A percentile compares a stretch with the other conserved stretches of the same genome.
Evolutionary conservation across 2,797 vertebrate species (phyloP).

Genomic region (Triplophysa bombifrons): DNA sequence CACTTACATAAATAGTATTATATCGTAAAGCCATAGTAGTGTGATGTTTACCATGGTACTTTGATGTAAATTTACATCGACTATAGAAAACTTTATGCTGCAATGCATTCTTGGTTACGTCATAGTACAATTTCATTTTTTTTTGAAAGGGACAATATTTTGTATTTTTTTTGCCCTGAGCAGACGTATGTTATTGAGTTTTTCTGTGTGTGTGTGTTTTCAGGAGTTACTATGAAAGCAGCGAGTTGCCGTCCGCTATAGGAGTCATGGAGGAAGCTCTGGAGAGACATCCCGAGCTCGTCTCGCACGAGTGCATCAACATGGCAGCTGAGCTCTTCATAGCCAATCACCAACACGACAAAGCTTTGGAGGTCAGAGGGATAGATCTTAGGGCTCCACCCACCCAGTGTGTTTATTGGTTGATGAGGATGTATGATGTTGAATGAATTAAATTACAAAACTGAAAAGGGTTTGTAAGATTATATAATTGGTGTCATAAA

Average conservation of each 20-base stretch:
- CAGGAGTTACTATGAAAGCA: constrained; percentile 97
- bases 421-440: neutral
- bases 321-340: constrained; percentile 94
- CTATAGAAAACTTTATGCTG: no score
- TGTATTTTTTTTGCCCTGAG: no score
- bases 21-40: no score
- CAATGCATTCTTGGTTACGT: no score
- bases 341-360: constrained; percentile 87
- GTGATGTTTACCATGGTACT: no score
- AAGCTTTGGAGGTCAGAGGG: constrained; percentile 84
- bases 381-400: neutral
- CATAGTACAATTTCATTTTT: no score
- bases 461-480: no score
- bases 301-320: constrained; percentile 92
- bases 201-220: constrained; percentile 10
- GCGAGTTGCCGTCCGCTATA: constrained; percentile 87
- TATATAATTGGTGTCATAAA: no score
- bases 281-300: constrained; percentile 85
- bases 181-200: no score
- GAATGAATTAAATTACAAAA: no score
- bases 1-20: neutral
- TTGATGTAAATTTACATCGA: no score
- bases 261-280: constrained; percentile 92
- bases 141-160: no score
- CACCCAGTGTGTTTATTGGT: neutral